Base-by-base conservation (phyloP, 1,140 invertebrate genomes). In the Cydia splendana region DNA sequence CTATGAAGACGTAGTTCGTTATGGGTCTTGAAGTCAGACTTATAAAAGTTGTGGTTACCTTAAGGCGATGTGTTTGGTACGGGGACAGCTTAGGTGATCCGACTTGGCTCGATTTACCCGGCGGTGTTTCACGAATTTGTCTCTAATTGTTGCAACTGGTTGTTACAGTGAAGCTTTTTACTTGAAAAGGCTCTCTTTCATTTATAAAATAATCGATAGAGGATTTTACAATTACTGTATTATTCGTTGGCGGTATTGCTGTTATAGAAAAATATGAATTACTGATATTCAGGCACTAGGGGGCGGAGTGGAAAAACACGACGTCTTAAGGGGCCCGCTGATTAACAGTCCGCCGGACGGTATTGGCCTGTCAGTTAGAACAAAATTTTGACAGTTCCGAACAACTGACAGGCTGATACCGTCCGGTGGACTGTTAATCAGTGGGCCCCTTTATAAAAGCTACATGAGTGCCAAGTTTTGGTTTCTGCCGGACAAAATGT, bases 91-190 rank as follows among this genome's bases (percentile, higher is more conserved):
- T 18, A 38, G 67, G 67, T 38, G n/a, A 71, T 71, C n/a, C 38
- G 34, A 42, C 67, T 71, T 38, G 34, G 18, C 67, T 71, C 38
- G 67, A 71, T 71, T 71, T 71, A 38, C 34, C 67, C 34, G 67
- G 24, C 30, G 67, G 15, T 42, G 34, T 71, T 42, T 42, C 15
- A n/a, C 15, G 24, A 71, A 71, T 71, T 71, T 71, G 67, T 71
- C 45, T 71, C 38, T 71, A 71, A 71, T 71, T 71, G 38, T 71
- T 71, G 67, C 67, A 45, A 38, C 67, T 62, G 20, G 10, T 20
- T 62, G 18, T 62, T 24, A 62, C 57, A 24, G n/a, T 24, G 20
- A 62, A 62, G 57, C 57, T 24, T 12, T 62, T 62, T 62, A n/a
- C 20, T 62, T 2, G 18, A 53, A 45, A 45, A 45, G 0, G 42